phyloP scores from a whole-genome alignment of 2,797 vertebrate species.

The Thaleichthys pacificus region DNA sequence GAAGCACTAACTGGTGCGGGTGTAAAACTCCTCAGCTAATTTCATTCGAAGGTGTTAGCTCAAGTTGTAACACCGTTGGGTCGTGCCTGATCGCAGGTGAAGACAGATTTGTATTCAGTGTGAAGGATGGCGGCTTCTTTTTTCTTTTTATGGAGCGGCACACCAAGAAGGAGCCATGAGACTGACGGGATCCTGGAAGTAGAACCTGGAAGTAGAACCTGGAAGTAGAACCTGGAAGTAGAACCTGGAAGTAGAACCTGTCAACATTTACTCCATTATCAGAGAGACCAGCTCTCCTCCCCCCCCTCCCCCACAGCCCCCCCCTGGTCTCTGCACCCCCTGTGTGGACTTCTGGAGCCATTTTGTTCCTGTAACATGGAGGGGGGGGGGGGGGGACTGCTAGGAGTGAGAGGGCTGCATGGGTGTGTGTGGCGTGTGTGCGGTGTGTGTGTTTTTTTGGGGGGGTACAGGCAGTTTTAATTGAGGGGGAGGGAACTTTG shows the following conservation, averaged over 20 bases:
- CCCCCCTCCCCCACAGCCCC: no score
- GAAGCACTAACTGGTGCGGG: slow-evolving; percentile 41
- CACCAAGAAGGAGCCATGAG: no score
- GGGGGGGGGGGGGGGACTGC: slow-evolving; percentile 46
- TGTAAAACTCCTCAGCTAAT: slow-evolving; percentile 36
- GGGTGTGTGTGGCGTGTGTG: slow-evolving; percentile 6
- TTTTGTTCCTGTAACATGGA: slow-evolving; percentile 60
- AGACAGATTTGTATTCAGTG: not conserved
- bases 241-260: no score
- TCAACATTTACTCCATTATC: no score
- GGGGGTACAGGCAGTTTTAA: slow-evolving; percentile 63
- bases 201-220: no score
- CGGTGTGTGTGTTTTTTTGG: not conserved
- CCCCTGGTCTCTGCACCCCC: not conserved
- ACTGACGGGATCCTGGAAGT: no score
- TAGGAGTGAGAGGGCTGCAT: slow-evolving; percentile 32
- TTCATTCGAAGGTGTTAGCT: slow-evolving; percentile 25
- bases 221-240: no score
- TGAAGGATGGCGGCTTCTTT: no score
- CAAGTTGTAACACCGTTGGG: slow-evolving; percentile 1
- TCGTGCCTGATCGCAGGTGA: not conserved
- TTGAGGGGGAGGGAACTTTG: slow-evolving; percentile 66
- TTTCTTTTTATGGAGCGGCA: no score
- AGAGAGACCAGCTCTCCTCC: no score
- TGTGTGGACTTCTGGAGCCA: slow-evolving; percentile 34